phyloP scores from a whole-genome alignment of 1,140 invertebrate genomes.

The Paraescarpia echinospica region DNA sequence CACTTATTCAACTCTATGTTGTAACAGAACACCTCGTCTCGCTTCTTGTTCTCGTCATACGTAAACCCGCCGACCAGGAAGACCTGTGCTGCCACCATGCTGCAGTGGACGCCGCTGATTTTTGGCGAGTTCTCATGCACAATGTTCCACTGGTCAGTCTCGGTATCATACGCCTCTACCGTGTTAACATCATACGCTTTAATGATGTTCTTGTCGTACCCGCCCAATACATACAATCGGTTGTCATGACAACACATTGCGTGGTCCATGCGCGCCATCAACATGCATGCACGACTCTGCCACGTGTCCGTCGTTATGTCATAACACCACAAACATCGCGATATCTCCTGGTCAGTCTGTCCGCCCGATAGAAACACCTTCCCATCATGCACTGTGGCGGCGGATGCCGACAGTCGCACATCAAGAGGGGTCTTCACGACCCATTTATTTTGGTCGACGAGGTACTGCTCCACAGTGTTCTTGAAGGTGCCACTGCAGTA shows the following conservation, averaged over 20 bases:
- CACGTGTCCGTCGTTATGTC: conserved; percentile 7
- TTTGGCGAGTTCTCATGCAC: conserved; percentile 14
- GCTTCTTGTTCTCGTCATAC: conserved; percentile 20
- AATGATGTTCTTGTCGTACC: conserved; percentile 20
- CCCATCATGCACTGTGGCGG: conserved; percentile 17
- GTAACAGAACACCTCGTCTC: conserved; percentile 12
- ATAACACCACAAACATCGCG: conserved; percentile 13
- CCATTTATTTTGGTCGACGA: not conserved
- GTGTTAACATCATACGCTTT: conserved; percentile 18
- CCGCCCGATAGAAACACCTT: conserved; percentile 14
- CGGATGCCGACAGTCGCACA: conserved; percentile 13
- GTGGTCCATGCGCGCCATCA: conserved; percentile 19
- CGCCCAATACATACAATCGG: conserved; percentile 7
- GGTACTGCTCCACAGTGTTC: conserved; percentile 16
- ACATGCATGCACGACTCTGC: not conserved
- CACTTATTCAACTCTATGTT: conserved; percentile 15
- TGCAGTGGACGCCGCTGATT: conserved; percentile 12
- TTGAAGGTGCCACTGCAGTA: conserved; percentile 18
- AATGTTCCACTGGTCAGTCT: conserved; percentile 13
- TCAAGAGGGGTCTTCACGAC: conserved; percentile 2
- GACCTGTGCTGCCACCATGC: not conserved
- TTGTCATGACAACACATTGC: conserved; percentile 11
- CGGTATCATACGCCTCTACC: conserved; percentile 7
- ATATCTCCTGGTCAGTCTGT: conserved; percentile 13
- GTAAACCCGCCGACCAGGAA: conserved; percentile 13